Evolutionary conservation across 2,888 invertebrate species (phyloP).

Genomic region (Diloba caeruleocephala): DNA sequence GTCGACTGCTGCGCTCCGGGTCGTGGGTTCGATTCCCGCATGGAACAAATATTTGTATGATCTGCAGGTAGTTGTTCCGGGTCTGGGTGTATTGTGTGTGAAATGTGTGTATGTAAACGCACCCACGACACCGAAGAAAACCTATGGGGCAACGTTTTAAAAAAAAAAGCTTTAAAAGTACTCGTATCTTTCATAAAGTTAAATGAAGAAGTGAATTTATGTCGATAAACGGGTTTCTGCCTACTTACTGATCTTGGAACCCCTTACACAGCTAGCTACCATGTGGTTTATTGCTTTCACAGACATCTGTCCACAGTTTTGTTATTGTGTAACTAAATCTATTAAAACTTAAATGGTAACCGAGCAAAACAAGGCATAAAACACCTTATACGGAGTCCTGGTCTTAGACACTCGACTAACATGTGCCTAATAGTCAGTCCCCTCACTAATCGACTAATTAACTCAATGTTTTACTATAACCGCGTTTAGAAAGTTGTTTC

Average conservation of each 20-base stretch:
- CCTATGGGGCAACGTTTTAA: too few relatives aligned
- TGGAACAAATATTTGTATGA: too few relatives aligned
- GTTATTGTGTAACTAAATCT: conserved; percentile 53
- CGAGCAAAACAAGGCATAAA: conserved; percentile 50
- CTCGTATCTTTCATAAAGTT: conserved; percentile 24
- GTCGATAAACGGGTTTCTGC: conserved; percentile 39
- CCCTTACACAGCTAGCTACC: conserved; percentile 33
- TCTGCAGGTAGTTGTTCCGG: too few relatives aligned
- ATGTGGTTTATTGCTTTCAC: conserved; percentile 47
- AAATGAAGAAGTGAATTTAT: conserved; percentile 43
- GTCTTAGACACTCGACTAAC: conserved; percentile 32
- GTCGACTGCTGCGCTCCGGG: too few relatives aligned
- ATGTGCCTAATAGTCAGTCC: conserved; percentile 41
- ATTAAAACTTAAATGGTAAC: conserved; percentile 45
- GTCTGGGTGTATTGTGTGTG: too few relatives aligned
- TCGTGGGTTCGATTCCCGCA: too few relatives aligned
- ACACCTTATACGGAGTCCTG: conserved; percentile 44
- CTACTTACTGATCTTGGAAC: conserved; percentile 39
- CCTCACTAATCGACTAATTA: conserved; percentile 56
- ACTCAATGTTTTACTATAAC: conserved; percentile 48
- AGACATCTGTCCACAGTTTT: conserved; percentile 51
- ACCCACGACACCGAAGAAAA: too few relatives aligned
- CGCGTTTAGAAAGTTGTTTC: conserved; percentile 56
- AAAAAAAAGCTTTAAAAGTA: conserved; percentile 19
- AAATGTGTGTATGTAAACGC: too few relatives aligned